Evolutionary conservation across 2,888 invertebrate species (phyloP), one percentile per base, ranked within the genome.

Genomic region (Agriopis aurantiaria): DNA sequence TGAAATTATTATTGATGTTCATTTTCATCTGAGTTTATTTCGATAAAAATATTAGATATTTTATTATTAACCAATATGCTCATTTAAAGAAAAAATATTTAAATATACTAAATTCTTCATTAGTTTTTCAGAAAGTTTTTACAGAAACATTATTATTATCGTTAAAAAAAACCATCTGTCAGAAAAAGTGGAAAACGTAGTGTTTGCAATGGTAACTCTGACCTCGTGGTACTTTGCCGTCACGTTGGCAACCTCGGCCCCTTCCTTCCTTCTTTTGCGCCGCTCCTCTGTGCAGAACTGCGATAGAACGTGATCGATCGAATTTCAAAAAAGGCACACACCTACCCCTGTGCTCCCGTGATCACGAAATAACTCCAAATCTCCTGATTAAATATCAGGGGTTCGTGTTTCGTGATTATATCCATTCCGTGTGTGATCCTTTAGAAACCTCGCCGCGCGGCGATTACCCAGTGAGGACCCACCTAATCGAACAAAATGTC

Each of bases 291-390:
- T 85, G 86, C 92, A 93, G 93, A 93, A 88, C 89, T 88, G 90
- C 86, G 91, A 91, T 85, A 89, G 92, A 93, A 92, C 93, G 93
- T 93, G 93, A 94, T 94, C 93, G 93, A 93, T 94, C 93, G 92
- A 94, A 93, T 92, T 94, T 93, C 92, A 88, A 93, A 93, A 92
- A 93, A 92, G 91, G 91, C 93, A 92, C 93, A 91, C 93, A 89
- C 92, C 93, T 91, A 90, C 87, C 92, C 92, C 89, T 90, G 93
- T 92, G 93, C 93, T 93, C 93, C 93, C 89, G 92, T 85, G 89
- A 90, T 92, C 93, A 93, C 93, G 92, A 90, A 92, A 91, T 87
- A 85, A 90, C 92, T 90, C 80, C 83, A 92, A 88, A 93, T 91
- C 93, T 93, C 92, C 93, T 91, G 92, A 89, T 86, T 77, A 85